phyloP scores from a whole-genome alignment of 2,888 invertebrate genomes.

The Altica lythri region DNA sequence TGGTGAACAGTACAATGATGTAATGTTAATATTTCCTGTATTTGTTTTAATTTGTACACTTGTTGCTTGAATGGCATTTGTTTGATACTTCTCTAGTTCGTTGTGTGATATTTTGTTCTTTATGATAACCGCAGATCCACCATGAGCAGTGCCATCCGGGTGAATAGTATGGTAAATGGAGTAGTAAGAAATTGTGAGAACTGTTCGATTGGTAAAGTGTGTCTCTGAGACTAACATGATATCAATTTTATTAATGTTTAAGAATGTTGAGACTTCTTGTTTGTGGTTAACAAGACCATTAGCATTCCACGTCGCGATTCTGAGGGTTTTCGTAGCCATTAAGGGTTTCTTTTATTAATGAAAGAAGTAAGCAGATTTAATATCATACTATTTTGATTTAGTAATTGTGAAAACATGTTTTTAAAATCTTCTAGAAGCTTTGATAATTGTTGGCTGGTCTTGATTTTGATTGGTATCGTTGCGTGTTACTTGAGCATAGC shows the following conservation, averaged over 20 bases:
- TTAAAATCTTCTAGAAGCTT: slow-evolving; percentile 4
- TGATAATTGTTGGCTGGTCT: neutral
- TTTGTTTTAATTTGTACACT: too few species aligned
- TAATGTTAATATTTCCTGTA: too few species aligned
- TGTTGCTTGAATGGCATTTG: too few species aligned
- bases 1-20: too few species aligned
- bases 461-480: neutral
- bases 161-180: too few species aligned
- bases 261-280: slow-evolving; percentile 5
- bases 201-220: neutral
- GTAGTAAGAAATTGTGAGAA: neutral
- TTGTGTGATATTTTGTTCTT: too few species aligned
- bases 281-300: slow-evolving; percentile 16
- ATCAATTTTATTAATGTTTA: slow-evolving; percentile 11
- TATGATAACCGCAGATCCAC: too few species aligned
- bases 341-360: slow-evolving; percentile 3
- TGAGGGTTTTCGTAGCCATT: neutral
- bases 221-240: slow-evolving; percentile 1
- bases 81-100: too few species aligned
- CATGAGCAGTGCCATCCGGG: too few species aligned
- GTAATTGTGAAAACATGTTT: too few species aligned
- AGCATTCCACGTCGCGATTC: slow-evolving; percentile 18
- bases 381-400: slow-evolving; percentile 5
- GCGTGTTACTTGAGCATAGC: neutral
- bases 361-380: neutral